phyloP scores from a whole-genome alignment of 2,113 vertebrate genomes.

The Gadus chalcogrammus region DNA sequence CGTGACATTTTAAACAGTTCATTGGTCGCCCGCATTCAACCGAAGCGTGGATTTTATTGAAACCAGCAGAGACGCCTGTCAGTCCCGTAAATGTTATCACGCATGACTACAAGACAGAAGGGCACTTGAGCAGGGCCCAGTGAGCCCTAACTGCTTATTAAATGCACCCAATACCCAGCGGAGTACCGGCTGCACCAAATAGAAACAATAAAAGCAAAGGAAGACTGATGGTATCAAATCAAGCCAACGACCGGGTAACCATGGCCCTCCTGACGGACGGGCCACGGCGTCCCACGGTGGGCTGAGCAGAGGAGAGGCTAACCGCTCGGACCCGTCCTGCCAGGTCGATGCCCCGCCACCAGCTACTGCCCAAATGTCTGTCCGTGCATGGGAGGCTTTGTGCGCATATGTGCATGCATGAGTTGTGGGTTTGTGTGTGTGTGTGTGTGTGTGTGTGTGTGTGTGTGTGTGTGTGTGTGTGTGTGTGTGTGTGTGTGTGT shows the following conservation, averaged over 20 bases:
- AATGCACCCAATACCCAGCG: not conserved
- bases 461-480: slow-evolving; percentile 9
- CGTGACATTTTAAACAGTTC: too few relatives aligned
- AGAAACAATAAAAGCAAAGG: too few relatives aligned
- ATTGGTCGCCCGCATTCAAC: too few relatives aligned
- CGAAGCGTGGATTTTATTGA: too few relatives aligned
- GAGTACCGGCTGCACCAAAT: too few relatives aligned
- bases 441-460: slow-evolving; percentile 1
- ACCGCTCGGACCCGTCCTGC: slow-evolving; percentile 39
- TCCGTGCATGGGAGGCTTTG: slow-evolving; percentile 40
- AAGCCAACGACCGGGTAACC: too few relatives aligned
- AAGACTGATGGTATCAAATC: too few relatives aligned
- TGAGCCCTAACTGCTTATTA: not conserved
- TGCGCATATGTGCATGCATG: slow-evolving; percentile 40
- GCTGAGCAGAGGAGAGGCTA: slow-evolving; percentile 30
- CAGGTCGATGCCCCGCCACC: slow-evolving; percentile 49
- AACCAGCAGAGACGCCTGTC: slow-evolving; percentile 25
- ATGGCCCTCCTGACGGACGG: too few relatives aligned
- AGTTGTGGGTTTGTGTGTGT: slow-evolving; percentile 14
- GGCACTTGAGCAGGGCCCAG: slow-evolving; percentile 15
- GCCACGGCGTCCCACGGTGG: too few relatives aligned
- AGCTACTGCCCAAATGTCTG: slow-evolving; percentile 49
- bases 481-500: slow-evolving; percentile 39
- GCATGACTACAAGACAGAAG: not conserved
- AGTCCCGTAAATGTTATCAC: slow-evolving; percentile 8